phyloP scores from a whole-genome alignment of 2,888 invertebrate genomes.

The Platypus cylindrus region DNA sequence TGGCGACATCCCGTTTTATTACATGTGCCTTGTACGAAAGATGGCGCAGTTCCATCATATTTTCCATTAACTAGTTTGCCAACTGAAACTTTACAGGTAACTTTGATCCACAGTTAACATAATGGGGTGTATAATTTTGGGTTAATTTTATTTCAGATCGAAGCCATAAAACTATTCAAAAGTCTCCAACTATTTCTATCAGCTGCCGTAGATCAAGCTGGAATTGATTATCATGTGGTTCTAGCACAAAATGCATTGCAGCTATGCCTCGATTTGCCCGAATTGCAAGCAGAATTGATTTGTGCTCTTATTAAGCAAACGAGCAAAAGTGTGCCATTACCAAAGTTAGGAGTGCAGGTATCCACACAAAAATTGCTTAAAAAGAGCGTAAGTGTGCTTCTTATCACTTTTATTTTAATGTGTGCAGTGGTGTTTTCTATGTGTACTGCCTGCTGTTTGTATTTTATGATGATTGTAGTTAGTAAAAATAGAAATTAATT shows the following conservation, averaged over 20 bases:
- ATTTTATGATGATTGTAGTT: too few species aligned
- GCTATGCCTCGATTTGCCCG: conserved; percentile 78
- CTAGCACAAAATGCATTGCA: conserved; percentile 92
- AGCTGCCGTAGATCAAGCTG: conserved; percentile 87
- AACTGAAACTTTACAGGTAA: conserved; percentile 66
- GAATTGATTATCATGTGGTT: conserved; percentile 95
- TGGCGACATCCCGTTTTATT: conserved; percentile 89
- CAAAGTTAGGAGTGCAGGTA: conserved; percentile 46
- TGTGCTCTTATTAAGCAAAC: conserved; percentile 88
- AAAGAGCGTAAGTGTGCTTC: conserved; percentile 52
- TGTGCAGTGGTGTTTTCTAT: too few species aligned
- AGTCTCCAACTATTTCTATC: conserved; percentile 94
- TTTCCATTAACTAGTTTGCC: conserved; percentile 85
- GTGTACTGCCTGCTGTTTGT: too few species aligned
- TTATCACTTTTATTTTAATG: conserved; percentile 26
- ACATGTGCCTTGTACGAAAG: conserved; percentile 64
- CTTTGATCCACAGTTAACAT: not conserved
- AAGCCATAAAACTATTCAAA: conserved; percentile 91
- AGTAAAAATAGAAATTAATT: too few species aligned
- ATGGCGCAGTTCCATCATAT: conserved; percentile 55
- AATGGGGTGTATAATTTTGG: not conserved
- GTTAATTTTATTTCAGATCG: conserved; percentile 37
- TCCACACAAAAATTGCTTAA: conserved; percentile 41
- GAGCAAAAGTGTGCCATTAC: conserved; percentile 65
- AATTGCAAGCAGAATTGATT: conserved; percentile 87